phyloP scores from a whole-genome alignment of 2,888 invertebrate genomes.

The Euzophera pinguis region DNA sequence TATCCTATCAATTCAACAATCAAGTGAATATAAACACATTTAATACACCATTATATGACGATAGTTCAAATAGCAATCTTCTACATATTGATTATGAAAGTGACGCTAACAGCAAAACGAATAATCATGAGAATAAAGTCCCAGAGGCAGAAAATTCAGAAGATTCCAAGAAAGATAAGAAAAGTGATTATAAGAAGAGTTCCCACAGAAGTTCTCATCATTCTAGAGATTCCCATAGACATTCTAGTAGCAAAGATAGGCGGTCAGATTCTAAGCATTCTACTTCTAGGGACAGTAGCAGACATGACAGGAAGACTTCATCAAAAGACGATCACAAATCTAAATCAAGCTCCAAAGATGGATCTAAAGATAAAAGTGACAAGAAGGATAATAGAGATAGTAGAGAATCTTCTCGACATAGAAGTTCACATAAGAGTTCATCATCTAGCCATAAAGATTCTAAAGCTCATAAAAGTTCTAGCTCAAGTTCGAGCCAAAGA shows the following conservation, averaged over 20 bases:
- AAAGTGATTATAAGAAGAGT: slow-evolving; percentile 52
- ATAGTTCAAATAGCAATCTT: slow-evolving; percentile 69
- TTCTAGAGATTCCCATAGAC: slow-evolving; percentile 62
- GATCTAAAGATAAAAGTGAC: slow-evolving; percentile 52
- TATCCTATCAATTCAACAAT: slow-evolving; percentile 60
- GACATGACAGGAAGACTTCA: slow-evolving; percentile 55
- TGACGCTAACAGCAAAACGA: slow-evolving; percentile 69
- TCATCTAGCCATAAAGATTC: slow-evolving; percentile 55
- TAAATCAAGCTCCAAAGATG: slow-evolving; percentile 55
- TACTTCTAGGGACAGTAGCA: slow-evolving; percentile 56
- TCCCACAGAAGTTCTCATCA: slow-evolving; percentile 62
- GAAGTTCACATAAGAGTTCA: slow-evolving; percentile 60
- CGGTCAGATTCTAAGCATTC: slow-evolving; percentile 62
- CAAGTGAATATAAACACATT: slow-evolving; percentile 64
- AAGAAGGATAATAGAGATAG: slow-evolving; percentile 56
- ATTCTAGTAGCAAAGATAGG: slow-evolving; percentile 65
- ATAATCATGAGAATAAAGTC: slow-evolving; percentile 46
- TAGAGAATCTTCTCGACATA: slow-evolving; percentile 62
- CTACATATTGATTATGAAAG: slow-evolving; percentile 72
- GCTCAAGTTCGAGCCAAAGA: slow-evolving; percentile 53
- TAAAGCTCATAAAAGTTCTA: slow-evolving; percentile 57
- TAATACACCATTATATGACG: slow-evolving; percentile 63
- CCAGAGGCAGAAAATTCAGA: slow-evolving; percentile 53
- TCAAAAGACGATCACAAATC: slow-evolving; percentile 62
- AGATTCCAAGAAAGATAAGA: slow-evolving; percentile 56